Conservation (phyloP, 1,140 invertebrate genomes). For the Penaeus vannamei region DNA sequence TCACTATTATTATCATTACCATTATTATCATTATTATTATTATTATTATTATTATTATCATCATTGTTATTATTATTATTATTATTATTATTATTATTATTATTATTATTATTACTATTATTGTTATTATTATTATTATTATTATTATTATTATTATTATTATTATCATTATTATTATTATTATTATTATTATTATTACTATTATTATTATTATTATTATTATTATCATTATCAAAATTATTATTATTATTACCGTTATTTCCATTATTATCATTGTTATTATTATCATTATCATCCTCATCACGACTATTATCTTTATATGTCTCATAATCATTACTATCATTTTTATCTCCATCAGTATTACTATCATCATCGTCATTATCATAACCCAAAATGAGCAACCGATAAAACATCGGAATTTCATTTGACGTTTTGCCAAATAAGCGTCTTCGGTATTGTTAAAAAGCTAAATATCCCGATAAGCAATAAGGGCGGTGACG, state of each 20-base stretch:
- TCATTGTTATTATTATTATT: slow-evolving; percentile 16
- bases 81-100: slow-evolving; percentile 16
- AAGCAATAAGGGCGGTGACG: too few relatives aligned
- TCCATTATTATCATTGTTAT: background rate
- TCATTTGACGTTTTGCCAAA: too few relatives aligned
- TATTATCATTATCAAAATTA: slow-evolving; percentile 11
- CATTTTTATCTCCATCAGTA: background rate
- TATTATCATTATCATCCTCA: background rate
- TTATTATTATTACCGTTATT: background rate
- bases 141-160: slow-evolving; percentile 16
- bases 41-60: slow-evolving; percentile 16
- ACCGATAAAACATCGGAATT: too few relatives aligned
- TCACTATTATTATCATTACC: slow-evolving; percentile 14
- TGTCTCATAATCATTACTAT: background rate
- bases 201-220: slow-evolving; percentile 9
- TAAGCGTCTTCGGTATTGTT: too few relatives aligned
- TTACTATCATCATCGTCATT: background rate
- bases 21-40: slow-evolving; percentile 16
- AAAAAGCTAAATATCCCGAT: too few relatives aligned
- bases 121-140: slow-evolving; percentile 16
- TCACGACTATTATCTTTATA: background rate
- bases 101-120: slow-evolving; percentile 8
- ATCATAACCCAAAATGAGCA: background rate
- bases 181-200: slow-evolving; percentile 16
- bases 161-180: slow-evolving; percentile 16